A percentile compares a stretch with the other conserved stretches of the same genome.
These are phyloP conservation scores for Watsonalla binaria DNA, from an alignment of 2,888 invertebrate genomes.

Conservation along the genomic window DNA sequence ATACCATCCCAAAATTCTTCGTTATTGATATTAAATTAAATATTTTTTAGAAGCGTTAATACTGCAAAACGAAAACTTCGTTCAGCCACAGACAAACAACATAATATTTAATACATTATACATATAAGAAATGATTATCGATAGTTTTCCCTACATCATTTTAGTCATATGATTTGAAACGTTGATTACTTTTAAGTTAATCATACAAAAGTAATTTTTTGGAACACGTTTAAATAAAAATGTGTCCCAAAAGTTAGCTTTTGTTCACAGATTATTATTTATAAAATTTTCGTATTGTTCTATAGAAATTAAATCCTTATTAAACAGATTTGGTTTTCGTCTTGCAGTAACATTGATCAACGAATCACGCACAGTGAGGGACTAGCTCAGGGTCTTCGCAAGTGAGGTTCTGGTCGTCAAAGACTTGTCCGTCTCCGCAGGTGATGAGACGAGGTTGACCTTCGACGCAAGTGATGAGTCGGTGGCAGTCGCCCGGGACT, in stretches of 20 bases:
- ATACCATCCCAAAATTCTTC: constrained; percentile 32
- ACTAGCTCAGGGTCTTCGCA: constrained; percentile 88
- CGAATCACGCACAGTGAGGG: constrained; percentile 67
- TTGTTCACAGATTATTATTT: too few species aligned
- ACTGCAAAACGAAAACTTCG: constrained; percentile 52
- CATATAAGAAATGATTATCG: too few species aligned
- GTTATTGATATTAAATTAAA: constrained; percentile 33
- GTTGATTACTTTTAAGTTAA: too few species aligned
- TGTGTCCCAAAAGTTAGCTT: too few species aligned
- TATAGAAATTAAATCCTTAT: constrained; percentile 6
- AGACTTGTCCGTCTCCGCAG: constrained; percentile 92
- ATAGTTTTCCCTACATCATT: too few species aligned
- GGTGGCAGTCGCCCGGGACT: constrained; percentile 91
- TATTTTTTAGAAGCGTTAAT: constrained; percentile 22
- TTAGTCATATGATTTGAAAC: too few species aligned
- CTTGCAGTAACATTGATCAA: constrained; percentile 35
- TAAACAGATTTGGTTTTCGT: constrained; percentile 58
- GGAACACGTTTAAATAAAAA: too few species aligned
- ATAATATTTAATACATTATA: too few species aligned
- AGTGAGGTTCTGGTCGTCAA: constrained; percentile 89
- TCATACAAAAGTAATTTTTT: too few species aligned
- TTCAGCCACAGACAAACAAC: too few species aligned
- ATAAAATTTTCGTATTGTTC: too few species aligned
- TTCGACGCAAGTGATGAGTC: constrained; percentile 94
- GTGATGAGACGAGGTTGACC: constrained; percentile 92